Base-by-base conservation (phyloP, 2,888 invertebrate species). In the Scaptomyza polygonia region DNA sequence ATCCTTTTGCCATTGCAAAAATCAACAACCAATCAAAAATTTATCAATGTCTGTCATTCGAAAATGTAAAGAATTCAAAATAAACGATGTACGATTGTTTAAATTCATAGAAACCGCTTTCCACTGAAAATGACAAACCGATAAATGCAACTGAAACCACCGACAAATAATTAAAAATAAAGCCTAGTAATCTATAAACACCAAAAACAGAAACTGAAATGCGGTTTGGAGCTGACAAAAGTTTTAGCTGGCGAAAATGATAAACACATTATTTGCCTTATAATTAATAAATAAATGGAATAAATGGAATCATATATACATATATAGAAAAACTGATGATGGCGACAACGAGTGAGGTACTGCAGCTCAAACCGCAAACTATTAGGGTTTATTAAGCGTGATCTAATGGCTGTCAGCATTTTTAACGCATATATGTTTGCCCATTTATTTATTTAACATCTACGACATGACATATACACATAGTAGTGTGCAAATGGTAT, bases 321-420 rank as follows among this genome's bases (percentile, higher is more conserved):
- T n/a, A n/a, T n/a, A n/a, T n/a, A n/a, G n/a, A n/a, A 52, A 34
- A 52, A 32, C 43, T 11, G 43, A 58, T 55, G 58, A 54, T 66
- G 9, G 34, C 29, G 45, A 18, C 14, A 12, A 27, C 36, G 3
- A 12, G 14, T 12, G 49, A 9, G n/a, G 5, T n/a, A 16, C 21
- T 36, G 34, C 62, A 42, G 49, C 52, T 43, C 29, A 54, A 48
- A 71, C 84, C 88, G 52, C 84, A 83, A 62, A 69, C 83, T 86
- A 88, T 88, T 84, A 73, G 77, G 77, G 86, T 86, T 72, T 88
- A 84, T 84, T 88, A 83, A 73, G 78, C 81, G 65, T 71, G 52
- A 76, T 73, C 86, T 83, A 88, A 84, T 83, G 75, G 67, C 70
- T 69, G 68, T 67, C 65, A 51, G 39, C 30, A 45, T 44, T 66